These are phyloP conservation scores for Propithecus perrieri DNA, from an alignment of 2,797 vertebrate genomes.

Conservation along the genomic window DNA sequence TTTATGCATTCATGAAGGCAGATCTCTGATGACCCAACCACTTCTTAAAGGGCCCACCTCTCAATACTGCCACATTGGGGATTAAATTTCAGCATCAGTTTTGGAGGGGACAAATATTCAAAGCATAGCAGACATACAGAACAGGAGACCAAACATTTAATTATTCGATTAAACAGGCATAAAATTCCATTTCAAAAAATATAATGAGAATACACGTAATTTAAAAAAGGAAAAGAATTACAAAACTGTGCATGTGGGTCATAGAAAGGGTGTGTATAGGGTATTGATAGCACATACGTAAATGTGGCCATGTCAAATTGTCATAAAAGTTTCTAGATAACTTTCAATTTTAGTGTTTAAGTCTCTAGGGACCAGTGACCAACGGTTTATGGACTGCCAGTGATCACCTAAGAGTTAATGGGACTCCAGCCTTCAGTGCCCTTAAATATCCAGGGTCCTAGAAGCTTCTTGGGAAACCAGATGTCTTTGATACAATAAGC, in stretches of 20 bases:
- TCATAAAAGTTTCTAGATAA: background rate
- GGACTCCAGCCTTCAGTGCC: background rate
- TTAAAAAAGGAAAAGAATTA: background rate
- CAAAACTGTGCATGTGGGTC: background rate
- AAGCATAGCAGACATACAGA: background rate
- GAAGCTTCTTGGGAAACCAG: constrained; percentile 35
- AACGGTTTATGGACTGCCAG: background rate
- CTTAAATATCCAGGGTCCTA: background rate
- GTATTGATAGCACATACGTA: background rate
- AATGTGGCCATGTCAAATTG: background rate
- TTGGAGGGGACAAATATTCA: background rate
- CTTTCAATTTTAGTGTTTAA: background rate
- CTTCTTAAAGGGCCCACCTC: background rate
- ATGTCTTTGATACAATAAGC: constrained; percentile 38
- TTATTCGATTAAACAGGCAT: background rate
- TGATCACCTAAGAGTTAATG: background rate
- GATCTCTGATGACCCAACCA: background rate
- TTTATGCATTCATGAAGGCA: background rate
- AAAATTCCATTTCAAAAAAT: background rate
- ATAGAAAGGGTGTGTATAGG: background rate
- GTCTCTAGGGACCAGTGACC: background rate
- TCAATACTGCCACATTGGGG: background rate
- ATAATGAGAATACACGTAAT: background rate
- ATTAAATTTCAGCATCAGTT: background rate
- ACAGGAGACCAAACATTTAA: background rate